These are phyloP conservation scores for Zaprionus gabonicus DNA, from an alignment of 1,140 invertebrate genomes.

Conservation along the genomic window DNA sequence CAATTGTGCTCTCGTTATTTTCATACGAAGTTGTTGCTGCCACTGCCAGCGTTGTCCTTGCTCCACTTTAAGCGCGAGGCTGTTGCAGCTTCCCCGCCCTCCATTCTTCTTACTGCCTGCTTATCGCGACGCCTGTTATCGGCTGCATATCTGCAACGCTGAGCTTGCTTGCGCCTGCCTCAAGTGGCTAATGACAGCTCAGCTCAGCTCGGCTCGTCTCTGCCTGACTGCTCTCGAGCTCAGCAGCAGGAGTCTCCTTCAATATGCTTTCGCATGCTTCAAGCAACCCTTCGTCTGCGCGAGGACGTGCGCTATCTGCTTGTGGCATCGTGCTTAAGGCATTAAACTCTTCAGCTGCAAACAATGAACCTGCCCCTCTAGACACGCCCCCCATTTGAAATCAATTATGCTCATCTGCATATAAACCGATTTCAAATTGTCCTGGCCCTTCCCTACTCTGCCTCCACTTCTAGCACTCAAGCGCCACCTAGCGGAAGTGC, in stretches of 20 bases:
- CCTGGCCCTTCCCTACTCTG: conserved; percentile 43
- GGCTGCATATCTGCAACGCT: conserved; percentile 53
- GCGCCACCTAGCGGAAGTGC: conserved; percentile 67
- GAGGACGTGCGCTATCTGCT: conserved; percentile 58
- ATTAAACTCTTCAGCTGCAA: conserved; percentile 60
- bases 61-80: conserved; percentile 64
- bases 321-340: conserved; percentile 49
- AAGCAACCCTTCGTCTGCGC: background rate
- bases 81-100: conserved; percentile 33
- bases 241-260: conserved; percentile 41
- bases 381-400: conserved; percentile 57
- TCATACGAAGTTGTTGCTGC: conserved; percentile 60
- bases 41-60: conserved; percentile 63
- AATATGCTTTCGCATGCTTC: background rate
- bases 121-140: conserved; percentile 69
- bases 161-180: conserved; percentile 32
- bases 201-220: conserved; percentile 30
- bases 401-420: conserved; percentile 84
- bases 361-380: conserved; percentile 36
- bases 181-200: conserved; percentile 69
- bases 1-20: conserved; percentile 64
- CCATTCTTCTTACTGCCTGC: conserved; percentile 10
- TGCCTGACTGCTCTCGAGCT: conserved; percentile 12
- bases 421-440: conserved; percentile 70
- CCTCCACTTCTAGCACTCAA: conserved; percentile 24